phyloP scores from a whole-genome alignment of 2,888 invertebrate species.

The Troides helena region DNA sequence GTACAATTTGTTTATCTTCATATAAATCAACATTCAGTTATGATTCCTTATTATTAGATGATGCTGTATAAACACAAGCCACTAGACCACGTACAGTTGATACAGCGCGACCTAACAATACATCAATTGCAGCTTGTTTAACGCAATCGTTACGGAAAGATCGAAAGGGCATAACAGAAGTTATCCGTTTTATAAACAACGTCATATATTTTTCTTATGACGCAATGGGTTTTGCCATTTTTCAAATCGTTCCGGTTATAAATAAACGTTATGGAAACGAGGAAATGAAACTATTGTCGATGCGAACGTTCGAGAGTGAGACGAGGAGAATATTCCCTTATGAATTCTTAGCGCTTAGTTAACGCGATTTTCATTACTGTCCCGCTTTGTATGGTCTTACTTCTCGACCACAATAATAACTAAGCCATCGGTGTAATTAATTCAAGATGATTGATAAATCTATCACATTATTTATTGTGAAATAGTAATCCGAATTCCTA shows the following conservation, averaged over 20 bases:
- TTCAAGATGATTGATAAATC: no score
- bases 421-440: no score
- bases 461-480: no score
- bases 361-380: no score
- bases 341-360: no score
- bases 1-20: slow-evolving; percentile 10
- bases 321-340: no score
- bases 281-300: not conserved
- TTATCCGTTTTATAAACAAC: slow-evolving; percentile 2
- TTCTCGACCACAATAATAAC: no score
- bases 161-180: not conserved
- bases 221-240: slow-evolving; percentile 19
- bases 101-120: slow-evolving; percentile 4
- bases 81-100: not conserved
- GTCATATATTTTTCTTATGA: slow-evolving; percentile 4
- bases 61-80: not conserved
- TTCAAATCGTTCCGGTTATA: slow-evolving; percentile 5
- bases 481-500: no score
- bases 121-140: not conserved
- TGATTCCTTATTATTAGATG: slow-evolving; percentile 9
- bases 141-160: not conserved
- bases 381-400: no score
- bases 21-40: slow-evolving; percentile 2
- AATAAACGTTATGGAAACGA: slow-evolving; percentile 8
- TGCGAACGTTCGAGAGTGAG: no score